phyloP scores from a whole-genome alignment of 2,888 invertebrate species.

The Drosophila antonietae region DNA sequence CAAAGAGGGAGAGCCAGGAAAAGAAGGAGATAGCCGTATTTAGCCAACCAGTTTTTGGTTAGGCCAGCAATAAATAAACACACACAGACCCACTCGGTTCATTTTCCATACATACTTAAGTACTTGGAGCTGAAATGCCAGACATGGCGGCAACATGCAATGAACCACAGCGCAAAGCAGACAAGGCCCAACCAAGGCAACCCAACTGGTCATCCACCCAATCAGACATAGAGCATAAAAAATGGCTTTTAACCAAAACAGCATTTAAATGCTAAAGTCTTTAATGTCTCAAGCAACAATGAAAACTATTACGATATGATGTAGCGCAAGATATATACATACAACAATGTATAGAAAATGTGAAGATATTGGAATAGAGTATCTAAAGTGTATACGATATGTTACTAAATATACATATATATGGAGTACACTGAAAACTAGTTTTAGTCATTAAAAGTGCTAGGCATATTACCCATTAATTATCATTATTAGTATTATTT shows the following conservation, averaged over 20 bases:
- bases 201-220: neutral
- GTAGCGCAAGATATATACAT: too few species aligned
- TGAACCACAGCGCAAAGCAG: conserved; percentile 61
- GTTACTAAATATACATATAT: too few species aligned
- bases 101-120: conserved; percentile 35
- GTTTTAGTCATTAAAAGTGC: too few species aligned
- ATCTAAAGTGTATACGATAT: too few species aligned
- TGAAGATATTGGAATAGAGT: too few species aligned
- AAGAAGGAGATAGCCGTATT: conserved; percentile 10
- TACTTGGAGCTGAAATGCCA: conserved; percentile 60
- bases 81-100: conserved; percentile 18
- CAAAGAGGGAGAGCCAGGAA: neutral
- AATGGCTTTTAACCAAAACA: neutral
- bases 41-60: conserved; percentile 44
- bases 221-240: conserved; percentile 11
- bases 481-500: too few species aligned
- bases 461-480: too few species aligned
- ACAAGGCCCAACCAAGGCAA: conserved; percentile 27
- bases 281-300: neutral
- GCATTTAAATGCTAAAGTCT: neutral
- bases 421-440: too few species aligned
- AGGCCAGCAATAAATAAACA: conserved; percentile 63
- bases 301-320: neutral
- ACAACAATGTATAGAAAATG: too few species aligned
- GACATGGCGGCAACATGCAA: conserved; percentile 79